These are phyloP conservation scores for Prionace glauca DNA, from an alignment of 2,797 vertebrate species.

Conservation along the genomic window DNA sequence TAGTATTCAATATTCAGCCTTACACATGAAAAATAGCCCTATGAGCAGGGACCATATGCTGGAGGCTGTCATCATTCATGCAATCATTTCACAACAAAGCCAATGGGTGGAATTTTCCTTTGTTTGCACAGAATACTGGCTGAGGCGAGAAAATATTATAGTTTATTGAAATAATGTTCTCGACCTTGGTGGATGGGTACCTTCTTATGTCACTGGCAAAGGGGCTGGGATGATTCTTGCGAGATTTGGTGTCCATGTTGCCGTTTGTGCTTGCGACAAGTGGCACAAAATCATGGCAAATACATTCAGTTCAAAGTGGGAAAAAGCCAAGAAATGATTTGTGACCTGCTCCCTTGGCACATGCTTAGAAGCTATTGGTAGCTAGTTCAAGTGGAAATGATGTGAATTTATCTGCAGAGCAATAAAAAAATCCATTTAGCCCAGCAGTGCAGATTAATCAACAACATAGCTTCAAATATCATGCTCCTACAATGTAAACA, in stretches of 20 bases:
- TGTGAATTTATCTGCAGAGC: neutral
- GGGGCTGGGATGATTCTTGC: too few relatives aligned
- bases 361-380: neutral
- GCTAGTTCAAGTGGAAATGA: neutral
- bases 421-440: neutral
- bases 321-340: too few relatives aligned
- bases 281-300: too few relatives aligned
- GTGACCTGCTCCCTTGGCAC: neutral
- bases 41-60: neutral
- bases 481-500: neutral
- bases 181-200: too few relatives aligned
- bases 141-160: too few relatives aligned
- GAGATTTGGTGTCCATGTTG: too few relatives aligned
- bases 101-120: too few relatives aligned
- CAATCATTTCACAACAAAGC: neutral
- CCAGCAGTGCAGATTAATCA: slow-evolving; percentile 5
- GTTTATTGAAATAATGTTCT: too few relatives aligned
- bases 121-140: too few relatives aligned
- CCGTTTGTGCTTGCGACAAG: too few relatives aligned
- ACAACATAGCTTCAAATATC: neutral
- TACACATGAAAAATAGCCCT: neutral
- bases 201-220: too few relatives aligned
- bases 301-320: neutral
- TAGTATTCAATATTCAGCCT: neutral
- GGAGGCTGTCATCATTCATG: neutral